Percentiles rank a stretch among this genome's conserved stretches.
These are phyloP conservation scores for Chymomyza fuscimana DNA, from an alignment of 2,888 invertebrate genomes.

Conservation along the genomic window DNA sequence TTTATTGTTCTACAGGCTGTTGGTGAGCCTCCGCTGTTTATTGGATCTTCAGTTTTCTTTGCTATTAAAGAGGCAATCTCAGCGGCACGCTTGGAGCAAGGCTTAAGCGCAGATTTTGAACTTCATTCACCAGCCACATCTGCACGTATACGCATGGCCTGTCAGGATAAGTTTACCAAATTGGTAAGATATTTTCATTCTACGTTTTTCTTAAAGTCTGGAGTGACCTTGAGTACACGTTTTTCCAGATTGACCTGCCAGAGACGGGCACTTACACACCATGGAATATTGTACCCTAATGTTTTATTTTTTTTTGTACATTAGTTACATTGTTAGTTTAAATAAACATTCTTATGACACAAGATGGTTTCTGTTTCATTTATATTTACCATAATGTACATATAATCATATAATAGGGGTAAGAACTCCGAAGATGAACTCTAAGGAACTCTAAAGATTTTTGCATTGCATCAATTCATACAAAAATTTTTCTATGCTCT, in stretches of 20 bases:
- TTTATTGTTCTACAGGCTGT: slow-evolving; percentile 85
- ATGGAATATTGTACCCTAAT: slow-evolving; percentile 84
- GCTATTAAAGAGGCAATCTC: slow-evolving; percentile 93
- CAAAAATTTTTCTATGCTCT: no score
- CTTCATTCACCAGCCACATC: slow-evolving; percentile 93
- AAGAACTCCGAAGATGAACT: no score
- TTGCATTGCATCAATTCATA: no score
- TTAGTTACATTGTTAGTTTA: not conserved
- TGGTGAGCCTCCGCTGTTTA: slow-evolving; percentile 96
- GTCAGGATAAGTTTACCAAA: slow-evolving; percentile 89
- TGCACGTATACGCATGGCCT: slow-evolving; percentile 93
- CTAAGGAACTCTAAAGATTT: no score
- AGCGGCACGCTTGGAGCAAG: slow-evolving; percentile 87
- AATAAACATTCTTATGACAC: not conserved
- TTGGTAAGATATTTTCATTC: slow-evolving; percentile 82
- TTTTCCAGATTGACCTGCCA: slow-evolving; percentile 82
- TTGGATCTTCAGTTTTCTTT: slow-evolving; percentile 92
- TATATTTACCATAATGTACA: no score
- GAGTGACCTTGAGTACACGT: not conserved
- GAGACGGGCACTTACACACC: slow-evolving; percentile 82
- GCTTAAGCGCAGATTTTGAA: slow-evolving; percentile 82
- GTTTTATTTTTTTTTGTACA: not conserved
- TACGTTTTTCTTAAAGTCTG: not conserved
- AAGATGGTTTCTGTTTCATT: not conserved
- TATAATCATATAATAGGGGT: no score